phyloP scores from a whole-genome alignment of 2,113 vertebrate genomes.

The Tympanuchus pallidicinctus region DNA sequence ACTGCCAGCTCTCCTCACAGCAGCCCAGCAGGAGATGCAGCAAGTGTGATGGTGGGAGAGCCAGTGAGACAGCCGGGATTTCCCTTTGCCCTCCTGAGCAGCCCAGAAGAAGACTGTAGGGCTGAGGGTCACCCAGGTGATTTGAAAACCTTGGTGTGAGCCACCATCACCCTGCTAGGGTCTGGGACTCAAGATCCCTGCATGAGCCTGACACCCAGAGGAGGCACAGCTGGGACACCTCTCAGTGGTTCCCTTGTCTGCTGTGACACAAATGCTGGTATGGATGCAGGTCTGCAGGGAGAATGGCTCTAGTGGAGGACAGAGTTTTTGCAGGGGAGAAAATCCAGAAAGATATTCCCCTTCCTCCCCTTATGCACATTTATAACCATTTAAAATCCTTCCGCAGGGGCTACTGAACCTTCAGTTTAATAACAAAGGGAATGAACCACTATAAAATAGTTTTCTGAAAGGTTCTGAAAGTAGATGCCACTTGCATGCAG shows the following conservation, averaged over 20 bases:
- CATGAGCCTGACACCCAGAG: background rate
- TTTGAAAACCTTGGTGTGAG: background rate
- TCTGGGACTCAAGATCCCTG: background rate
- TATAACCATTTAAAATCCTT: slow-evolving; percentile 8
- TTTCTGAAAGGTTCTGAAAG: slow-evolving; percentile 1
- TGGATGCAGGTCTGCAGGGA: background rate
- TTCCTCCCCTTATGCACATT: background rate
- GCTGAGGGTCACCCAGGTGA: background rate
- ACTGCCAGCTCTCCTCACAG: background rate
- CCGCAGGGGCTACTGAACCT: background rate
- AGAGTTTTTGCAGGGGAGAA: background rate
- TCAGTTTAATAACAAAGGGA: background rate
- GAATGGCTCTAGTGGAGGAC: background rate
- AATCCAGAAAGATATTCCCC: background rate
- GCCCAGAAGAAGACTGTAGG: background rate
- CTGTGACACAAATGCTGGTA: background rate
- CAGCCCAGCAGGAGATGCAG: background rate
- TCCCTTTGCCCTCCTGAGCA: background rate
- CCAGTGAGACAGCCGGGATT: background rate
- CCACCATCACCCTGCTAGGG: background rate
- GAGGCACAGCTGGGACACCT: background rate
- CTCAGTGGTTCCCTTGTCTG: background rate
- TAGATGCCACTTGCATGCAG: background rate
- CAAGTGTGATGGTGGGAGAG: background rate
- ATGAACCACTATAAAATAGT: background rate